A percentile compares a stretch with the other conserved stretches of the same genome.
Conservation (phyloP, 2,113 vertebrate genomes). For the Carettochelys insculpta region DNA sequence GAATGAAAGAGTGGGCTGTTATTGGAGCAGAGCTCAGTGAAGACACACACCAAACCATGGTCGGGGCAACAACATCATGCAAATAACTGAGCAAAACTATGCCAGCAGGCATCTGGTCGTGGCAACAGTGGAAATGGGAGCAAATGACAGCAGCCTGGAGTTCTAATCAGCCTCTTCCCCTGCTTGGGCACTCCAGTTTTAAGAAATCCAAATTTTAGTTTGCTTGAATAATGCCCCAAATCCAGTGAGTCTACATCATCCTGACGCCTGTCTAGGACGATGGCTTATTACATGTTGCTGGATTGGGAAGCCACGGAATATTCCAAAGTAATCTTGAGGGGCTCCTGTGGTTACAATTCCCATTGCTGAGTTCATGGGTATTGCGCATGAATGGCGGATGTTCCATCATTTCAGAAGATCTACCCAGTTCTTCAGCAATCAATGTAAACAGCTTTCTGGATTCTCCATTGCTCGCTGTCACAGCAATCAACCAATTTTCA, state of each 20-base stretch:
- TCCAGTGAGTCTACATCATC: not conserved
- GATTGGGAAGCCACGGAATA: not conserved
- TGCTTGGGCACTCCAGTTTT: conserved; percentile 5
- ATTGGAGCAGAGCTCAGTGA: not conserved
- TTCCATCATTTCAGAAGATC: not conserved
- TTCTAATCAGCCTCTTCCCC: conserved; percentile 36
- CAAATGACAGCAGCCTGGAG: conserved; percentile 48
- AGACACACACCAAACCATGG: conserved; percentile 26
- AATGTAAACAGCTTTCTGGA: not conserved
- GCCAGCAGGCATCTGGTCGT: conserved; percentile 45
- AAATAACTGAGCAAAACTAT: not conserved
- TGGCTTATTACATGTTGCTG: fast-evolving
- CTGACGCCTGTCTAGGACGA: not conserved
- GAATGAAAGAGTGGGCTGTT: not conserved
- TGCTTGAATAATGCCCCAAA: not conserved
- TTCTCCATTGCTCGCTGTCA: not conserved
- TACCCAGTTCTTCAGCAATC: not conserved
- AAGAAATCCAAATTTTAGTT: not conserved
- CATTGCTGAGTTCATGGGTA: not conserved
- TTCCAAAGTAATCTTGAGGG: not conserved
- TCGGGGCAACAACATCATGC: conserved; percentile 61
- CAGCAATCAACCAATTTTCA: not conserved
- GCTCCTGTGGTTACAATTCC: not conserved
- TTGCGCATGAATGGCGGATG: not conserved
- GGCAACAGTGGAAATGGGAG: conserved; percentile 23